These are phyloP conservation scores for Triplophysa dalaica DNA, from an alignment of 2,113 vertebrate species.

Conservation along the genomic window DNA sequence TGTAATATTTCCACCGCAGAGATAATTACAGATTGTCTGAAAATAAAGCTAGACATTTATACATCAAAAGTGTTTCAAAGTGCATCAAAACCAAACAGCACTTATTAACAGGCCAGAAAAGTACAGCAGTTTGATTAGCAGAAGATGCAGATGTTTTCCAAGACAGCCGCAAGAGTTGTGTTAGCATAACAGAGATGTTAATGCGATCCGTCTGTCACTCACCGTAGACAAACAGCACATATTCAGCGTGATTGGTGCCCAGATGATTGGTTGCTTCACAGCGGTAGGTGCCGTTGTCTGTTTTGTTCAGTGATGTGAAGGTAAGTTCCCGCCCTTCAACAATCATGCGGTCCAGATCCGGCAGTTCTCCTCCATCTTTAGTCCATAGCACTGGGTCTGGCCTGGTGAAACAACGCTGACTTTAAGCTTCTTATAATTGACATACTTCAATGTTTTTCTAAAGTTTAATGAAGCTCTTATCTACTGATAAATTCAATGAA, in stretches of 20 bases:
- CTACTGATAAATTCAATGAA: slow-evolving; percentile 6
- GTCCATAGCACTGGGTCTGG: slow-evolving; percentile 97
- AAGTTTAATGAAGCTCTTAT: not conserved
- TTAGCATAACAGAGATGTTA: slow-evolving; percentile 24
- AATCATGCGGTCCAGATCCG: slow-evolving; percentile 92
- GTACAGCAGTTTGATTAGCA: not conserved
- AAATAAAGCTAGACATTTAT: not conserved
- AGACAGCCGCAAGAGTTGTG: slow-evolving; percentile 2
- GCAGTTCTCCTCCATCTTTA: slow-evolving; percentile 92
- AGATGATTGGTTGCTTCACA: slow-evolving; percentile 96
- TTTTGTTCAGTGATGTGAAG: slow-evolving; percentile 96
- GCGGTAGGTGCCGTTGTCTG: slow-evolving; percentile 97
- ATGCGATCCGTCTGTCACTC: slow-evolving; percentile 66
- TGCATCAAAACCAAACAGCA: not conserved
- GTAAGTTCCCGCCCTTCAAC: slow-evolving; percentile 92
- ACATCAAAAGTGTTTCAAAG: not conserved
- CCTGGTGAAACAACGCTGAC: slow-evolving; percentile 65
- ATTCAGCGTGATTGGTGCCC: slow-evolving; percentile 91
- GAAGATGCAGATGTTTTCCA: not conserved
- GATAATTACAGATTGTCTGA: not conserved
- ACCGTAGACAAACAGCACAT: slow-evolving; percentile 96
- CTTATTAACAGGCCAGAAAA: not conserved
- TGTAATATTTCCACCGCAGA: not conserved
- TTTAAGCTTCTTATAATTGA: slow-evolving; percentile 1
- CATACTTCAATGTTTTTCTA: not conserved